phyloP scores from a whole-genome alignment of 2,888 invertebrate species.

The Hyppa rectilinea region DNA sequence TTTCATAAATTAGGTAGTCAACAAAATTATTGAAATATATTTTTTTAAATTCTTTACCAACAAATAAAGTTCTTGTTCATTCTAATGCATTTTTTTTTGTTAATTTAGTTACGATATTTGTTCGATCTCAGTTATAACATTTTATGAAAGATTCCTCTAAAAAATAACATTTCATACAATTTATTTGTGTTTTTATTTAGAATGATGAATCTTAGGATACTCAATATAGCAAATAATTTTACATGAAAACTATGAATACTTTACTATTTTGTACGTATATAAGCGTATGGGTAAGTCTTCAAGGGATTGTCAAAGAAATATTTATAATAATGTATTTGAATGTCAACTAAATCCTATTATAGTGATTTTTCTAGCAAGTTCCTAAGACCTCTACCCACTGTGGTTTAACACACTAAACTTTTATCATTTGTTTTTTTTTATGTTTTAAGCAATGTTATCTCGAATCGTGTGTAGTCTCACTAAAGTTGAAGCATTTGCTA shows the following conservation, averaged over 20 bases:
- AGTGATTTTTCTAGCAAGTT: conserved; percentile 64
- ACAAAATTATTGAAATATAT: background rate
- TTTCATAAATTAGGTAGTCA: background rate
- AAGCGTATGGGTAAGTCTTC: conserved; percentile 80
- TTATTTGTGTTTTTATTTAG: conserved; percentile 47
- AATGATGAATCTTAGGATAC: conserved; percentile 70
- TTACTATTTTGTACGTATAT: conserved; percentile 80
- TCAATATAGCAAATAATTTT: conserved; percentile 66
- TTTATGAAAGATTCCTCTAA: conserved; percentile 36
- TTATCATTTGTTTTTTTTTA: background rate
- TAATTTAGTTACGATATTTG: too few species aligned
- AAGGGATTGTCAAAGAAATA: conserved; percentile 65
- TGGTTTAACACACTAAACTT: conserved; percentile 27
- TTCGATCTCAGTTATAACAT: background rate
- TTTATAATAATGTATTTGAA: conserved; percentile 42
- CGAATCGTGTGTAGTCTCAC: conserved; percentile 1
- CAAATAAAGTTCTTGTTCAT: background rate
- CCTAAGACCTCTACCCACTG: conserved; percentile 43
- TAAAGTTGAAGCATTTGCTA: background rate
- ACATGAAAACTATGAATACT: conserved; percentile 64
- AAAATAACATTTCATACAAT: conserved; percentile 30
- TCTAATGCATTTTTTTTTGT: too few species aligned
- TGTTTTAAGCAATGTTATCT: conserved; percentile 12
- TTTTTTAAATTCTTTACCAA: background rate
- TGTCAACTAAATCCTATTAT: conserved; percentile 60